These are phyloP conservation scores for Chrysaora quinquecirrha DNA, from an alignment of 30 jellyfish, hydroid and myxozoan species.

Conservation along the genomic window DNA sequence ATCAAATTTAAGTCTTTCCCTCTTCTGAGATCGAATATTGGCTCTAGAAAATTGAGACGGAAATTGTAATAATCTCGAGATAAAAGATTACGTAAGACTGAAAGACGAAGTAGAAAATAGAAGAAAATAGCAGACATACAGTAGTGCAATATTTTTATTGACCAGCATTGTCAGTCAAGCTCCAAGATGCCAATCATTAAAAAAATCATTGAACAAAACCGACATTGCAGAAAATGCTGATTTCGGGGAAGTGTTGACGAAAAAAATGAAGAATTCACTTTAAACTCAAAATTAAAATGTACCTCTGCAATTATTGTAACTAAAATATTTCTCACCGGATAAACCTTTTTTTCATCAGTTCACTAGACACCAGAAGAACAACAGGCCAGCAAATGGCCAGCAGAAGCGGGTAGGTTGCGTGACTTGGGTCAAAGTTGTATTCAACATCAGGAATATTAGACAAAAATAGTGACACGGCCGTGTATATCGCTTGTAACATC, in stretches of 20 bases:
- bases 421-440: slow-evolving; percentile 14
- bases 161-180: too few relatives aligned
- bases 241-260: too few relatives aligned
- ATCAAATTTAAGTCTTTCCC: slow-evolving; percentile 90
- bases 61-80: background rate
- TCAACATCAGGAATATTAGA: slow-evolving; percentile 49
- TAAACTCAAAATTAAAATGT: too few relatives aligned
- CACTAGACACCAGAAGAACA: slow-evolving; percentile 31
- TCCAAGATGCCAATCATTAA: too few relatives aligned
- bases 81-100: too few relatives aligned
- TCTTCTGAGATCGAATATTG: slow-evolving; percentile 74
- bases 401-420: slow-evolving; percentile 33
- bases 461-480: slow-evolving; percentile 57
- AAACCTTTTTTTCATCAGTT: slow-evolving; percentile 55
- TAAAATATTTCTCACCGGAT: slow-evolving; percentile 35
- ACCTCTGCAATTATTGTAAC: background rate
- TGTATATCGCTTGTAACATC: slow-evolving; percentile 57
- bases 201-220: background rate
- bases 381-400: slow-evolving; percentile 53
- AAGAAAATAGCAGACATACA: too few relatives aligned
- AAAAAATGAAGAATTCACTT: too few relatives aligned
- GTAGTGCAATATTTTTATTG: too few relatives aligned
- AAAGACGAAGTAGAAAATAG: too few relatives aligned
- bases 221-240: background rate
- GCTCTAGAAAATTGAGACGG: slow-evolving; percentile 33